A percentile compares a stretch with the other conserved stretches of the same genome.
phyloP scores from a whole-genome alignment of 2,888 invertebrate genomes.

The Mantis religiosa region DNA sequence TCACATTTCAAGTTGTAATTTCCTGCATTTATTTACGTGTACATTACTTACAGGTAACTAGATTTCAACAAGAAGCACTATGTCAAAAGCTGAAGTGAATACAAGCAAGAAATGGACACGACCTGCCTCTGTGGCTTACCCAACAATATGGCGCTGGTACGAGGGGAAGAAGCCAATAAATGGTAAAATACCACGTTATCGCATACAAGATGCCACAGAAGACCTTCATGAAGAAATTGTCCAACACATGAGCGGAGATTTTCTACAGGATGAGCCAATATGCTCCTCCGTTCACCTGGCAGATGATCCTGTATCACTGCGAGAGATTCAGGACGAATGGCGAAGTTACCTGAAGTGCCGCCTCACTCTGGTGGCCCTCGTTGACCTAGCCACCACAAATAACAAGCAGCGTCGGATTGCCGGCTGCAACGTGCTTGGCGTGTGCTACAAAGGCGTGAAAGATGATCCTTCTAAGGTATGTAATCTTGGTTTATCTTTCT shows the following conservation, averaged over 20 bases:
- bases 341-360: conserved; percentile 37
- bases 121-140: conserved; percentile 43
- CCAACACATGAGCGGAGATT: conserved; percentile 45
- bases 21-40: too few species aligned
- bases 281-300: conserved; percentile 26
- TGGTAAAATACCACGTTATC: conserved; percentile 43
- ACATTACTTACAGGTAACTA: background rate
- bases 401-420: background rate
- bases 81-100: background rate
- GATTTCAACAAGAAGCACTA: background rate
- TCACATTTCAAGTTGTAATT: too few species aligned
- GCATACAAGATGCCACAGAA: conserved; percentile 51
- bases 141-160: conserved; percentile 48
- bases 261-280: conserved; percentile 41
- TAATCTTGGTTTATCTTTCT: background rate
- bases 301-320: conserved; percentile 35
- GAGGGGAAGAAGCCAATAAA: conserved; percentile 38
- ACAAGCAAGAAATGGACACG: conserved; percentile 40
- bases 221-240: conserved; percentile 46
- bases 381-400: background rate
- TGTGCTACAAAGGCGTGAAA: background rate
- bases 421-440: conserved; percentile 9
- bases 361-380: conserved; percentile 36
- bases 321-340: conserved; percentile 38
- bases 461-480: conserved; percentile 3